Base-by-base conservation (phyloP, 1,140 invertebrate genomes). In the Drosophila punjabiensis region DNA sequence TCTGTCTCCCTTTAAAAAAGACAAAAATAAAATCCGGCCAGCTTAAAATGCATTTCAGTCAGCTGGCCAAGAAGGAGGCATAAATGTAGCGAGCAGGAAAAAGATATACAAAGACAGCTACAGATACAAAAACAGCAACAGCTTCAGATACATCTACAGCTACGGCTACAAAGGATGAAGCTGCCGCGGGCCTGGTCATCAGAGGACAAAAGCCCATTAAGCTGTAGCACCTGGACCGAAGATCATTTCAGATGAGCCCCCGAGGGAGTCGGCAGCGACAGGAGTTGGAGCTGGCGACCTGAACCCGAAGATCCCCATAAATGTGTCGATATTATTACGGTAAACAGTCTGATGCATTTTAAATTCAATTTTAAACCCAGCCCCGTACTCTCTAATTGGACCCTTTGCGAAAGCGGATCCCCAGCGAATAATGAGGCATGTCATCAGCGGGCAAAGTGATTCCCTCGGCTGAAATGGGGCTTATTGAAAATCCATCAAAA, bases 291-390 rank as follows among this genome's bases (percentile, higher is more conserved):
- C 67, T 77, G 48, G 14, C 56, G 73, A 71, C 56, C 60, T 56
- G 39, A 47, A 9, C 24, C 24, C 20, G 30, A 35, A 43, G 66
- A 68, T 59, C 47, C 35, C 61, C 84, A 82, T 90, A 90, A 89
- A 89, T 89, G 86, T 89, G 86, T 89, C 81, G 86, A 89, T 89
- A 90, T 90, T 89, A 89, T 89, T 89, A 89, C 86, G 76, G 86
- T 90, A 90, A 89, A 90, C 87, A 90, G 79, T 61, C 76, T 90
- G 86, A 89, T 89, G 86, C 73, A 76, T 90, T 90, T 89, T 89
- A 89, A 90, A 89, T 89, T 89, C 86, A 89, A 82, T 89, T 74
- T 89, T 82, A 86, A 82, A 75, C 76, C 74, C 84, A 78, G 64
- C 81, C 81, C 33, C 47, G 43, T 56, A 79, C 77, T 84, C 85